phyloP scores from a whole-genome alignment of 2,888 invertebrate genomes.

The Oasisia sp. region DNA sequence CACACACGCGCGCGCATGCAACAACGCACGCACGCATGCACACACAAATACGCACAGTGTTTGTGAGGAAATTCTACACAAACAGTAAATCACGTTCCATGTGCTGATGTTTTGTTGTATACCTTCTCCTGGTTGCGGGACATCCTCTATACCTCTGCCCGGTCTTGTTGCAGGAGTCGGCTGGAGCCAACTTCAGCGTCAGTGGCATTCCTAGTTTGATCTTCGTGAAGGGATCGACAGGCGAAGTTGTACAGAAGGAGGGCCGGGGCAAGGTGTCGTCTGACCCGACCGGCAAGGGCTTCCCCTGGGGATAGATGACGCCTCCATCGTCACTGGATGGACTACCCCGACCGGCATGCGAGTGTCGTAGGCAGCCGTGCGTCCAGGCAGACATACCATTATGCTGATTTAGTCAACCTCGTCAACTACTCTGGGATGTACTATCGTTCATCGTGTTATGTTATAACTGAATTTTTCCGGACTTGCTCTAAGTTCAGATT shows the following conservation, averaged over 20 bases:
- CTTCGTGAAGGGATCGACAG: neutral
- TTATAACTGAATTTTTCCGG: neutral
- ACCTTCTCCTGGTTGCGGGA: neutral
- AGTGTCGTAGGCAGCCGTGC: neutral
- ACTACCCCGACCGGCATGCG: neutral
- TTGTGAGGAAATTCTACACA: neutral
- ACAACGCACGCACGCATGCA: neutral
- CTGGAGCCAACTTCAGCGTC: neutral
- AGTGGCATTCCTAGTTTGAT: conserved; percentile 13
- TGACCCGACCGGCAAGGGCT: neutral
- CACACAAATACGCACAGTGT: neutral
- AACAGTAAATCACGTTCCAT: neutral
- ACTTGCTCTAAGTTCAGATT: neutral
- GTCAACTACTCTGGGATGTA: neutral
- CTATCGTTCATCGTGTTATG: neutral
- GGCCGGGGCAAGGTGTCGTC: neutral
- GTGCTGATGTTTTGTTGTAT: neutral
- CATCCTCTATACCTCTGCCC: neutral
- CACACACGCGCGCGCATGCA: conserved; percentile 13
- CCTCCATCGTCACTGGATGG: neutral
- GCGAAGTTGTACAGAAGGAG: neutral
- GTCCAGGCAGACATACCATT: neutral
- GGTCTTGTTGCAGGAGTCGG: neutral
- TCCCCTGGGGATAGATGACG: neutral
- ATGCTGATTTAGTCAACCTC: neutral